A percentile compares a stretch with the other conserved stretches of the same genome.
Conservation (phyloP, 2,797 vertebrate species). For the Clamator glandarius region DNA sequence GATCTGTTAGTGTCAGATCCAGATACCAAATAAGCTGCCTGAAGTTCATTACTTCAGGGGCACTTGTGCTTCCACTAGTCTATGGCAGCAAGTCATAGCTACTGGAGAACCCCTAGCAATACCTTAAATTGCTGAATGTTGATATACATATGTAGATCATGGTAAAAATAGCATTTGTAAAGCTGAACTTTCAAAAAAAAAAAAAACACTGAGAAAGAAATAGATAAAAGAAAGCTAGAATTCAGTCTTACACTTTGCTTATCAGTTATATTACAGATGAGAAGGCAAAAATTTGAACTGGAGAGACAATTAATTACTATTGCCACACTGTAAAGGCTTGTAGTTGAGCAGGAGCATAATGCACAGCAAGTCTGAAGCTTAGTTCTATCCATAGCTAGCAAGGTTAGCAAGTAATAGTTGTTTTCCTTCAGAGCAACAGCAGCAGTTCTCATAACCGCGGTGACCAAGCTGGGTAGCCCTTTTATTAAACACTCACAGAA, state of each 20-base stretch:
- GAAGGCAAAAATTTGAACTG: neutral
- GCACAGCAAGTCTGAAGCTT: neutral
- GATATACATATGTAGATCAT: neutral
- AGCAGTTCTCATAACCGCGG: neutral
- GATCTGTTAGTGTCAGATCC: neutral
- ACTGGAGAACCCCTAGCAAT: neutral
- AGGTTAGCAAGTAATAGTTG: neutral
- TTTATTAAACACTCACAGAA: slow-evolving; percentile 23
- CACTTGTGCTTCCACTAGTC: neutral
- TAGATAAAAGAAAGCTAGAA: neutral
- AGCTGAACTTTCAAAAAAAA: neutral
- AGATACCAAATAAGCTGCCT: neutral
- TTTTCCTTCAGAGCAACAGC: neutral
- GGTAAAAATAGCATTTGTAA: neutral
- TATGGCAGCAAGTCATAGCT: neutral
- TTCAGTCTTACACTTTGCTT: neutral
- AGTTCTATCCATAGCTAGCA: neutral
- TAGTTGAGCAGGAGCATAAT: neutral
- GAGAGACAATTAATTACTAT: neutral
- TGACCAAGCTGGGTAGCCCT: neutral
- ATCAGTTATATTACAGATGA: neutral
- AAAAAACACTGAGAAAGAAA: neutral
- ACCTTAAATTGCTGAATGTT: neutral
- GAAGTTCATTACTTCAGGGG: neutral
- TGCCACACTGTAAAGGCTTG: neutral